Base-by-base conservation (phyloP, 2,888 invertebrate species). In the Latrodectus hesperus region DNA sequence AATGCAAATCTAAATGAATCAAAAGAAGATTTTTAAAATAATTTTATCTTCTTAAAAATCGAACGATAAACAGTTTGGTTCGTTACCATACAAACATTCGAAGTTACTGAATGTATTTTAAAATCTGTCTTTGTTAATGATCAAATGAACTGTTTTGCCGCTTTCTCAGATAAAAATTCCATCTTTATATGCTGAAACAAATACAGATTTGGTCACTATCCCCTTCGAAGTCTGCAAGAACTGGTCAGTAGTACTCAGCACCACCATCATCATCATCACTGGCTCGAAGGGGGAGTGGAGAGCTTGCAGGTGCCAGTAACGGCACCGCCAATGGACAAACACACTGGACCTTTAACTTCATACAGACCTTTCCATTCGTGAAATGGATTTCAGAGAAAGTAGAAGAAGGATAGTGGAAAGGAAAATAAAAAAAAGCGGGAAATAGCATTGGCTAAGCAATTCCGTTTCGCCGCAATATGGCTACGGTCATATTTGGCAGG, bases 391-490 rank as follows among this genome's bases (percentile, higher is more conserved):
- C 60, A 75, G 72, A 73, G 71, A 72, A 16, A 60, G 70, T 12
- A 70, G 52, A 78, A 70, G 67, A 53, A 51, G n/a, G 70, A 55
- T 55, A 80, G 64, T 38, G 11, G 26, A 73, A 65, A 82, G 38
- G 60, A 53, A 68, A 64, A 75, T 9, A 51, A 75, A 52, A 70
- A 76, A 81, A 72, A 72, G 38, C 26, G 65, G 73, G 73, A 80
- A 80, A 70, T 17, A n/a, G 68, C 53, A 79, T 55, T 78, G 84
- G 71, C 80, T 80, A 80, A 72, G 86, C 86, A 87, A 77, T 86
- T 81, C 73, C 70, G 71, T 73, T 49, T 67, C n/a, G 86, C 86
- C 86, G 81, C 86, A 87, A 87, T 87, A 87, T 87, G 81, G 76
- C 65, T 17, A 49, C 26, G 68, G 82, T 55, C 81, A 77, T 81